Evolutionary conservation across 2,797 vertebrate species (phyloP).

Genomic region (Thaleichthys pacificus): DNA sequence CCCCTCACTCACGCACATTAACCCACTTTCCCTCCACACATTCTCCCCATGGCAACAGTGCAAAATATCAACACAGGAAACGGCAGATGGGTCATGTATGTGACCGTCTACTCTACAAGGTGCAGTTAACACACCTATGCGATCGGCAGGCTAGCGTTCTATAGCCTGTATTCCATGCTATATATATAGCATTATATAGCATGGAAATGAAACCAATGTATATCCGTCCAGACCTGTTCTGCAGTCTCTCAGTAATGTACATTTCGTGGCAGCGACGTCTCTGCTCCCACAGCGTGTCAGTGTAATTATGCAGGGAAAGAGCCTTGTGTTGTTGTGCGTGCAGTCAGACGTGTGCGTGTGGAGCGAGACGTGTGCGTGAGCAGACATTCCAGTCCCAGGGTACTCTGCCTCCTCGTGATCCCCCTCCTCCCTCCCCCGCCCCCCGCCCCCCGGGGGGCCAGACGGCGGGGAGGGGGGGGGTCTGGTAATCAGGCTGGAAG

Average conservation of each 20-base stretch:
- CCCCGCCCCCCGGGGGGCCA: slow-evolving; percentile 36
- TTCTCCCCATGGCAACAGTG: slow-evolving; percentile 56
- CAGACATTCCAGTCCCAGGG: slow-evolving; percentile 10
- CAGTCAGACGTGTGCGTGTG: slow-evolving; percentile 13
- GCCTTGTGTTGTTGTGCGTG: slow-evolving; percentile 13
- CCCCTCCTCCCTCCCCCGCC: slow-evolving; percentile 42
- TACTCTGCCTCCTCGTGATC: slow-evolving; percentile 20
- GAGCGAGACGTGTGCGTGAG: slow-evolving; percentile 13
- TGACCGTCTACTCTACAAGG: not conserved
- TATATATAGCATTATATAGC: too few species aligned
- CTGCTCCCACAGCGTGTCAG: too few species aligned
- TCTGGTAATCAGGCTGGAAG: slow-evolving; percentile 78
- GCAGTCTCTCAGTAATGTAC: too few species aligned
- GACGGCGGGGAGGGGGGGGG: slow-evolving; percentile 55
- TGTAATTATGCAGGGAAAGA: not conserved
- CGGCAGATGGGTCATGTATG: not conserved
- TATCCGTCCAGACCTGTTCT: too few species aligned
- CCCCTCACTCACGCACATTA: slow-evolving; percentile 46
- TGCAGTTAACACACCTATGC: not conserved
- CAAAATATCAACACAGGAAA: slow-evolving; percentile 31
- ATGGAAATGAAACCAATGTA: too few species aligned
- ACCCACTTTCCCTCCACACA: slow-evolving; percentile 62
- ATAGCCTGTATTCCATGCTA: too few species aligned
- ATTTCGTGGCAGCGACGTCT: too few species aligned
- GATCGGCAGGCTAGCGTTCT: too few species aligned